A percentile compares a stretch with the other conserved stretches of the same genome.
Evolutionary conservation across 2,888 invertebrate species (phyloP).

Genomic region (Hartigia nigra): DNA sequence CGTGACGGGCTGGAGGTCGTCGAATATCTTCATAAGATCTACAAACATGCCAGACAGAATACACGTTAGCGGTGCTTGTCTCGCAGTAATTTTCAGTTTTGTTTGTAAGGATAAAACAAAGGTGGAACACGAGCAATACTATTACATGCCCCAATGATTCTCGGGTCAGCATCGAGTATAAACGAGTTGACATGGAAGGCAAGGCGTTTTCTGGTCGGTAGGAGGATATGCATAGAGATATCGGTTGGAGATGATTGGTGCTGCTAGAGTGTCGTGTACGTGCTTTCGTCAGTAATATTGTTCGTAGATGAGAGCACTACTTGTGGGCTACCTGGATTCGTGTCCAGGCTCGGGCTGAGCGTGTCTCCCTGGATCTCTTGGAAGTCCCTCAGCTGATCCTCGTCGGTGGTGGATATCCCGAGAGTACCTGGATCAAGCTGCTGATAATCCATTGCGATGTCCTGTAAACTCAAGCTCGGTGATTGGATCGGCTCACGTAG

Average conservation of each 20-base stretch:
- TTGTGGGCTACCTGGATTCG: constrained; percentile 50
- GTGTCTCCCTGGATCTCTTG: constrained; percentile 43
- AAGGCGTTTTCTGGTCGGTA: not conserved
- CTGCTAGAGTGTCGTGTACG: constrained; percentile 20
- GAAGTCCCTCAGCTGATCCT: constrained; percentile 37
- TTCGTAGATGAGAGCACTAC: constrained; percentile 23
- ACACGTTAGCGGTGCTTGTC: constrained; percentile 19
- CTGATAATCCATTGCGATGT: constrained; percentile 36
- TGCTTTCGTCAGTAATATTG: constrained; percentile 14
- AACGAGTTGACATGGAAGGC: not conserved
- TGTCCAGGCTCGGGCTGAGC: constrained; percentile 40
- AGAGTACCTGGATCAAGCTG: constrained; percentile 31
- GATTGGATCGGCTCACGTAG: constrained; percentile 22
- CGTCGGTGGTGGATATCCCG: constrained; percentile 28
- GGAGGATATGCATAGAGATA: constrained; percentile 16
- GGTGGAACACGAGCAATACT: not conserved
- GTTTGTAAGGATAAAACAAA: constrained; percentile 1
- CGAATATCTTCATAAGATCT: constrained; percentile 57
- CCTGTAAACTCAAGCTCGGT: constrained; percentile 32
- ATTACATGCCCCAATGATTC: not conserved
- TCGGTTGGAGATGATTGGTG: constrained; percentile 18
- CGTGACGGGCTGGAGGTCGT: constrained; percentile 45
- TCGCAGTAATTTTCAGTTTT: constrained; percentile 9
- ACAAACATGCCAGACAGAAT: constrained; percentile 29
- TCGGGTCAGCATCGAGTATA: not conserved